These are phyloP conservation scores for Mirounga angustirostris DNA, from an alignment of 2,113 vertebrate species.

Conservation along the genomic window DNA sequence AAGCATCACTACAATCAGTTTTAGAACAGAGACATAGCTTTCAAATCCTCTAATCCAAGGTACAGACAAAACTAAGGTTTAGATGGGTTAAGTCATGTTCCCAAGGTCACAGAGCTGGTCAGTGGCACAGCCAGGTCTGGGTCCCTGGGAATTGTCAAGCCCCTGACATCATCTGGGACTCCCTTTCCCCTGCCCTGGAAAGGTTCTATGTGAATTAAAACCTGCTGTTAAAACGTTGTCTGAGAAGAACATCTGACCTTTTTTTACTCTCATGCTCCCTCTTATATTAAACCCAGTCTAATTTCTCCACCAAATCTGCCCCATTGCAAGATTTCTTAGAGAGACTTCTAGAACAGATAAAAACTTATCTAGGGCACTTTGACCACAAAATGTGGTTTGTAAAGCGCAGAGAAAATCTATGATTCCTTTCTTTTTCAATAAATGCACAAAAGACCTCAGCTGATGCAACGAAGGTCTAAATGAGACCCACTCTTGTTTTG, in stretches of 20 bases:
- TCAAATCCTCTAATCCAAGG: not conserved
- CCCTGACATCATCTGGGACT: not conserved
- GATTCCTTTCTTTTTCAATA: not conserved
- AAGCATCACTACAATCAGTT: not conserved
- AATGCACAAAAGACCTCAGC: not conserved
- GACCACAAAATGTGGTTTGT: not conserved
- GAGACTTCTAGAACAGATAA: not conserved
- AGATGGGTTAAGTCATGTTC: not conserved
- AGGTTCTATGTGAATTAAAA: conserved; percentile 27
- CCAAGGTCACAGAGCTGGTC: not conserved
- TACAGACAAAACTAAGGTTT: not conserved
- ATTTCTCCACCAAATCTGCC: not conserved
- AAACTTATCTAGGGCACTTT: not conserved
- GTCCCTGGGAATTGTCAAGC: not conserved
- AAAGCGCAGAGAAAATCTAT: not conserved
- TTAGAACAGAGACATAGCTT: not conserved
- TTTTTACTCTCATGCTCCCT: not conserved
- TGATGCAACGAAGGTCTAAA: not conserved
- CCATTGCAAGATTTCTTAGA: conserved; percentile 39
- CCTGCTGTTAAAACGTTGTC: not conserved
- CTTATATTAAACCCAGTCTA: not conserved
- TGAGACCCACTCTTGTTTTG: not conserved
- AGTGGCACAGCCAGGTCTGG: not conserved
- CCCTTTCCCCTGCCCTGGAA: not conserved
- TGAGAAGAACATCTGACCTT: not conserved